A percentile compares a stretch with the other conserved stretches of the same genome.
Conservation (phyloP, 2,113 vertebrate genomes). For the Diadophis punctatus region DNA sequence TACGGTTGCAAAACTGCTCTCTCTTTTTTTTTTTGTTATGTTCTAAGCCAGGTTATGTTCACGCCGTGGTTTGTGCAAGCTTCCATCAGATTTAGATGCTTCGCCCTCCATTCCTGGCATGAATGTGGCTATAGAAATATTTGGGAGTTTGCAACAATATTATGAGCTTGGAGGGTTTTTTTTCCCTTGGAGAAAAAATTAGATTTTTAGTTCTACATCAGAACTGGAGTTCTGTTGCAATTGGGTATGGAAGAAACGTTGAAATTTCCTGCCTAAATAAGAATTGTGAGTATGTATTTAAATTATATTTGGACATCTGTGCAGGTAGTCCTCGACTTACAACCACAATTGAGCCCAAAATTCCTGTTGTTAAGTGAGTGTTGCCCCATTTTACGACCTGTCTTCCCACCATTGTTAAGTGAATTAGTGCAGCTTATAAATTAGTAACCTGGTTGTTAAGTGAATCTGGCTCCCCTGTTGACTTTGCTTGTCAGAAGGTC, state of each 20-base stretch:
- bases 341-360: too few species aligned
- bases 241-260: neutral
- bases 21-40: neutral
- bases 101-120: neutral
- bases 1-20: neutral
- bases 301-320: neutral
- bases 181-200: neutral
- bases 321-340: too few species aligned
- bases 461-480: too few species aligned
- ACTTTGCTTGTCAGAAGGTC: too few species aligned
- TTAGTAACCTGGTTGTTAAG: too few species aligned
- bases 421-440: too few species aligned
- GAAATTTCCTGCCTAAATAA: neutral
- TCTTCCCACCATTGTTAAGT: too few species aligned
- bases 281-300: neutral
- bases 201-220: neutral
- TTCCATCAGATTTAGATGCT: neutral
- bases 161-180: neutral
- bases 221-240: neutral
- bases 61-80: neutral
- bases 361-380: too few species aligned
- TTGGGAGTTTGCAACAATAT: neutral
- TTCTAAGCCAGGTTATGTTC: neutral
- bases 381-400: too few species aligned
- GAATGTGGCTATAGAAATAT: neutral